These are phyloP conservation scores for Eulemur coronatus DNA, from an alignment of 2,797 vertebrate genomes.

Conservation along the genomic window DNA sequence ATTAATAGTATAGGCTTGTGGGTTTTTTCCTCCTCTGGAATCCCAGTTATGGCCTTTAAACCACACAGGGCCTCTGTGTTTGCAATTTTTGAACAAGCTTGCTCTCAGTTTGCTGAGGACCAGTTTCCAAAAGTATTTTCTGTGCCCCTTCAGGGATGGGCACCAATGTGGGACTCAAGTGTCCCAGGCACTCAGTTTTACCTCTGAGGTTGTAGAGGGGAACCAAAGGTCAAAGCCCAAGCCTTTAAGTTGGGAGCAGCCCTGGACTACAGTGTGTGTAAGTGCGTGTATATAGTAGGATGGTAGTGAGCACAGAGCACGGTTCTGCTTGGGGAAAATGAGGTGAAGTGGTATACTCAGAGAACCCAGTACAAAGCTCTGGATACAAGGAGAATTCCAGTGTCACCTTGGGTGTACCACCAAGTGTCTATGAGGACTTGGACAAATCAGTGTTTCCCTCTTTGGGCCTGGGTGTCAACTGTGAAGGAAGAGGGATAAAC, in stretches of 20 bases:
- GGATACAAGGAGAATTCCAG: neutral
- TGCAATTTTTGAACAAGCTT: neutral
- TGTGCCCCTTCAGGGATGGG: neutral
- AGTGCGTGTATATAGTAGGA: neutral
- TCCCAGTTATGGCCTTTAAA: neutral
- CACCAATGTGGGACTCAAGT: neutral
- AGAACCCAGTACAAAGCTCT: neutral
- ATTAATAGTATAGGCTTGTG: neutral
- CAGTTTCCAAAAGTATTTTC: neutral
- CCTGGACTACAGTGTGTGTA: neutral
- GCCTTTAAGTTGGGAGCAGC: neutral
- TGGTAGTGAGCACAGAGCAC: neutral
- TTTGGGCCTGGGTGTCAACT: neutral
- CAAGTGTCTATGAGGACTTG: neutral
- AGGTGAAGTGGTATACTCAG: neutral
- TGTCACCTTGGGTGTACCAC: too few species aligned
- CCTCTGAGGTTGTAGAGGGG: neutral
- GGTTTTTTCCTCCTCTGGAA: neutral
- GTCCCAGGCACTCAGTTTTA: neutral
- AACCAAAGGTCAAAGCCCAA: neutral
- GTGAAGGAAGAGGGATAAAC: neutral
- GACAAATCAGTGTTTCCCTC: neutral
- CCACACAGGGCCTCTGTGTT: neutral
- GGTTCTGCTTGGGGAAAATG: neutral
- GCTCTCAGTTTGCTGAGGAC: neutral